A percentile compares a stretch with the other conserved stretches of the same genome.
These are phyloP conservation scores for Etia nguti DNA, from an alignment of 2,113 vertebrate species.

Conservation along the genomic window DNA sequence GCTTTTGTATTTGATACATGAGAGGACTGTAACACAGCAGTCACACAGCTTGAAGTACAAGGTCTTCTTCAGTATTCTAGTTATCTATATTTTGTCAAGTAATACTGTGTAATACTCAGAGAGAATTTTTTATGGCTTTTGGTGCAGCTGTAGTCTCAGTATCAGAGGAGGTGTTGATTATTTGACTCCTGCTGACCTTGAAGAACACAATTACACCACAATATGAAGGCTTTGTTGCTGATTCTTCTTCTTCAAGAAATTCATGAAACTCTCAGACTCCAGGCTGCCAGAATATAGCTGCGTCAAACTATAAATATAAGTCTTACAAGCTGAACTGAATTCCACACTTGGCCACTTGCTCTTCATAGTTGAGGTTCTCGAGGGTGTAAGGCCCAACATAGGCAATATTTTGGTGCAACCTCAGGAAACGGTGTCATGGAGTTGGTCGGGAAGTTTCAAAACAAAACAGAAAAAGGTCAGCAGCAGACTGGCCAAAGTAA, in stretches of 20 bases:
- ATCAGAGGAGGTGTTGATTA: not conserved
- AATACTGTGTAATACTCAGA: not conserved
- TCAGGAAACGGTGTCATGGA: slow-evolving; percentile 50
- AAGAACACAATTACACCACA: not conserved
- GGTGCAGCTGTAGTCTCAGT: not conserved
- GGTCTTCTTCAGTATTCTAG: not conserved
- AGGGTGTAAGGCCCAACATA: slow-evolving; percentile 41
- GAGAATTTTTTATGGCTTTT: rapidly evolving
- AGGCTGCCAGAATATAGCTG: not conserved
- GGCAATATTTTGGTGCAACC: slow-evolving; percentile 58
- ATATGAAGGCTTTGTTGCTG: not conserved
- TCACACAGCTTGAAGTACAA: not conserved
- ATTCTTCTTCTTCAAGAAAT: not conserved
- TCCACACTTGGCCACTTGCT: slow-evolving; percentile 32
- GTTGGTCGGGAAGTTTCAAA: slow-evolving; percentile 21
- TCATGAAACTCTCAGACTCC: not conserved
- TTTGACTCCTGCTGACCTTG: not conserved
- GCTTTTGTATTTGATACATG: not conserved
- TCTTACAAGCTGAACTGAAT: slow-evolving; percentile 4
- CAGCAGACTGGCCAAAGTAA: not conserved
- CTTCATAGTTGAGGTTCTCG: slow-evolving; percentile 57
- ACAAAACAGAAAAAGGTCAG: slow-evolving; percentile 35
- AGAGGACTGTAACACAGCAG: not conserved
- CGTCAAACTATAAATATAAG: slow-evolving; percentile 36
- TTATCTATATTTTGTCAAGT: not conserved